Conservation (phyloP, 2,888 invertebrate genomes). For the Andrena haemorrhoa region DNA sequence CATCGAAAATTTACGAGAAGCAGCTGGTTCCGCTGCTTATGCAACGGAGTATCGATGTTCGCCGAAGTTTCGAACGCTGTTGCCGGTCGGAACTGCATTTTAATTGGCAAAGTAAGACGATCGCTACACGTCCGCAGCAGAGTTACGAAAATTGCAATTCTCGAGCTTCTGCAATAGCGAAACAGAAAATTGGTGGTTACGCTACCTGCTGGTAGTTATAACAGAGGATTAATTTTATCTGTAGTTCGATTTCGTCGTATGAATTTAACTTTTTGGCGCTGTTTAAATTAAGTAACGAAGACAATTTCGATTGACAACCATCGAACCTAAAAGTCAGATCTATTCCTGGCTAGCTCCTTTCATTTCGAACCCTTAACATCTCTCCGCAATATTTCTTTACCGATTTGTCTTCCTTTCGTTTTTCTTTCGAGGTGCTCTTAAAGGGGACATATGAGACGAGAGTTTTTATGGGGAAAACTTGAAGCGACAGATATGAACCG, state of each 20-base stretch:
- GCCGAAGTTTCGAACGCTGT: slow-evolving; percentile 3
- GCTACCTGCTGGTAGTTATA: neutral
- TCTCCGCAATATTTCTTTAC: slow-evolving; percentile 7
- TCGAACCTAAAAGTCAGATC: slow-evolving; percentile 10
- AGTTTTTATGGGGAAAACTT: slow-evolving; percentile 51
- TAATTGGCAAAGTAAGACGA: slow-evolving; percentile 51
- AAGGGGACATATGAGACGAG: slow-evolving; percentile 43
- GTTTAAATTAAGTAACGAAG: neutral
- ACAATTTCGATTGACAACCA: neutral
- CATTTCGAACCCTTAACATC: slow-evolving; percentile 17
- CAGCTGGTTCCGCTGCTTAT: slow-evolving; percentile 33
- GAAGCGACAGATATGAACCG: slow-evolving; percentile 50
- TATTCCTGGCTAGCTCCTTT: slow-evolving; percentile 24
- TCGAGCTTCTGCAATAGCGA: slow-evolving; percentile 8
- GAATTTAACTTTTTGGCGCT: neutral
- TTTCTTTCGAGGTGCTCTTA: neutral
- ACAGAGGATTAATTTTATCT: neutral
- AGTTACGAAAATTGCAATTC: slow-evolving; percentile 12
- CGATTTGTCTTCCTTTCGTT: slow-evolving; percentile 31
- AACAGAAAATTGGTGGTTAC: neutral
- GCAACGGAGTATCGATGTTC: slow-evolving; percentile 5
- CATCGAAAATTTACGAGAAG: slow-evolving; percentile 47
- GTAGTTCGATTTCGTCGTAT: neutral
- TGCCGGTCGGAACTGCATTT: slow-evolving; percentile 34
- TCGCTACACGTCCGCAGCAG: neutral